These are phyloP conservation scores for Gobionotothen gibberifrons DNA, from an alignment of 2,797 vertebrate species.

Conservation along the genomic window DNA sequence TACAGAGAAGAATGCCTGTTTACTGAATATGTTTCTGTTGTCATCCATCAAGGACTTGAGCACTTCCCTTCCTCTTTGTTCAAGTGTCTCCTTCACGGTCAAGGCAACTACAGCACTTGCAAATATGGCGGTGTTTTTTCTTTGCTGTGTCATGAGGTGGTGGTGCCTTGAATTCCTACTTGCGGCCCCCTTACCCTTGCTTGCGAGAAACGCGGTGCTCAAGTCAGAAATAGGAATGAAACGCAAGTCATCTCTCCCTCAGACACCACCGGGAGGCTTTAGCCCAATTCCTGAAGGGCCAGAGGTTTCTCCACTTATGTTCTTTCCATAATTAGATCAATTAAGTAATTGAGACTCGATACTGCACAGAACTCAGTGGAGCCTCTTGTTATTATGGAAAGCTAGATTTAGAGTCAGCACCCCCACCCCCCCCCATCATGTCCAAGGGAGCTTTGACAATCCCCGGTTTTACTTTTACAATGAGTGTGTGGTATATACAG, in stretches of 20 bases:
- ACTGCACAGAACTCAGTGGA: constrained; percentile 64
- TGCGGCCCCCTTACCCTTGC: constrained; percentile 61
- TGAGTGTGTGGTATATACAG: constrained; percentile 22
- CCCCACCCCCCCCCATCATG: constrained; percentile 18
- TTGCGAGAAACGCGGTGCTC: constrained; percentile 76
- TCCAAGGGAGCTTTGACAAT: constrained; percentile 75
- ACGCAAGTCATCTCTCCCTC: constrained; percentile 65
- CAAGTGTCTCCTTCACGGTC: constrained; percentile 50
- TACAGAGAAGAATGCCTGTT: constrained; percentile 72
- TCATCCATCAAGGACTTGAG: constrained; percentile 50
- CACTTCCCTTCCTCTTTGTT: constrained; percentile 36
- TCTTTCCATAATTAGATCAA: constrained; percentile 75
- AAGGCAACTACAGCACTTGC: constrained; percentile 65
- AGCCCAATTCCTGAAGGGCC: constrained; percentile 77
- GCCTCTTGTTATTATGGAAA: constrained; percentile 63
- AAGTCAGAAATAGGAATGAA: constrained; percentile 81
- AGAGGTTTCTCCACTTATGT: constrained; percentile 71
- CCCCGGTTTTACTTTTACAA: constrained; percentile 62
- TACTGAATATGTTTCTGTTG: constrained; percentile 52
- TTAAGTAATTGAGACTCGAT: constrained; percentile 70
- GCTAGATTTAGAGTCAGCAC: constrained; percentile 50
- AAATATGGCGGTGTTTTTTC: constrained; percentile 45
- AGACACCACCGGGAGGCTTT: constrained; percentile 57
- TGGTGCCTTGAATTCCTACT: constrained; percentile 80
- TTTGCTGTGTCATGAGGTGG: constrained; percentile 77